A percentile compares a stretch with the other conserved stretches of the same genome.
Conservation (phyloP, 2,797 vertebrate genomes). For the Acanthornis magna region DNA sequence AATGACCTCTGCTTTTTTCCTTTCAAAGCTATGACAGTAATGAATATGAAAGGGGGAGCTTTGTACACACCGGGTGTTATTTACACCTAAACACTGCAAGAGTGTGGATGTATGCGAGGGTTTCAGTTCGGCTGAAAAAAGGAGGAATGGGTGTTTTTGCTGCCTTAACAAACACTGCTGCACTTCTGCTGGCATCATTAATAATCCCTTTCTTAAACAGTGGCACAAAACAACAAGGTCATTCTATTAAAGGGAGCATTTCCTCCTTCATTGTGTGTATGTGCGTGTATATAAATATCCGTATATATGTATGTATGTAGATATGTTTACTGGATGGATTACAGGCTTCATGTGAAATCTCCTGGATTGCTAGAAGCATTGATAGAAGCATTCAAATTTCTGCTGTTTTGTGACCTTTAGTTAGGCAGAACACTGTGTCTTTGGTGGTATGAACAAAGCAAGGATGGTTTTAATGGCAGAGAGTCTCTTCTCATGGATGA, state of each 20-base stretch:
- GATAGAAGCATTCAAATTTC: neutral
- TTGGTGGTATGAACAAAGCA: neutral
- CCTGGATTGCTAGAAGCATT: neutral
- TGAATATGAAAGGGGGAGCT: constrained; percentile 85
- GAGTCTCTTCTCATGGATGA: neutral
- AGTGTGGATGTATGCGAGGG: constrained; percentile 2
- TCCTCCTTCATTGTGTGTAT: neutral
- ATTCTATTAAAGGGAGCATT: neutral
- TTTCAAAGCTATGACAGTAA: constrained; percentile 88
- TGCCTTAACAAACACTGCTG: neutral
- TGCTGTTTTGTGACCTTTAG: constrained; percentile 3
- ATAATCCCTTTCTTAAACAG: neutral
- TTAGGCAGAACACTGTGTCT: neutral
- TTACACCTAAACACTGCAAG: constrained; percentile 82
- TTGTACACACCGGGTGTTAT: constrained; percentile 86
- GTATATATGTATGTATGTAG: neutral
- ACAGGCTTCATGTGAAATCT: neutral
- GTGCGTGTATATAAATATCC: neutral
- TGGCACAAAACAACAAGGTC: neutral
- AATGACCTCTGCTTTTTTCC: constrained; percentile 89
- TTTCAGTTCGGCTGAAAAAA: neutral
- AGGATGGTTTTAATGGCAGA: constrained; percentile 9
- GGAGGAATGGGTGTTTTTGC: neutral
- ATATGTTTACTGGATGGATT: neutral
- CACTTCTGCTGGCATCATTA: neutral